Base-by-base conservation (phyloP, 2,113 vertebrate species). In the Noturus placidus region DNA sequence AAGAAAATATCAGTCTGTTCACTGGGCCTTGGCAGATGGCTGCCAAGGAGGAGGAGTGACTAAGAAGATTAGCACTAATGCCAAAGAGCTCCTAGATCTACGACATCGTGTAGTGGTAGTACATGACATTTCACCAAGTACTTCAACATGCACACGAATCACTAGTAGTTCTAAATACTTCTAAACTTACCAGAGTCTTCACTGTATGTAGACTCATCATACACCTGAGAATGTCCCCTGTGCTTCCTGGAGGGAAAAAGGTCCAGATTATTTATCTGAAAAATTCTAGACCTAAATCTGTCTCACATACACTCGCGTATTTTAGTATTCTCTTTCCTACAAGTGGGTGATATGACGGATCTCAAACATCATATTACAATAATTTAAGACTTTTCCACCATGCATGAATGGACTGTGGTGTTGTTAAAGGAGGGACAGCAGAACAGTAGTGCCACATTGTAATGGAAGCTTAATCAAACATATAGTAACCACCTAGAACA, bases 151-250 rank as follows among this genome's bases (percentile, higher is more conserved):
- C 42, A 7, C 74, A 74, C 8, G 4, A 0, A 2, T 19, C 33
- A 19, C 38, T n/a, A 27, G 50, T 56, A 35, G n/a, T 25, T 46
- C 42, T 22, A 63, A 81, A 38, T 63, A 17, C 11, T 27, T 8
- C 17, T 30, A 19, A 5, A 5, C 19, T 91, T 92, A 95, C 95
- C 94, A 82, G 93, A 93, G 76, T 94, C 93, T 91, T 94, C 94
- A 59, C 93, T 95, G 88, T 93, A 92, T 70, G 93, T 78, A 0
- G 95, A 96, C 87, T 96, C 95, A 85, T 95, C 94, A 59, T 92
- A 95, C 78, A 95, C 86, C 0, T 92, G 90, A 4, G 91, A 82
- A 57, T 90, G 88, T 30, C 95, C 95, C 80, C 92, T 87, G 20
- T 85, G 91, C 90, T 95, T 96, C 91, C 95, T 96, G 82, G 30